These are phyloP conservation scores for Orchesella cincta DNA, from an alignment of 1,140 invertebrate genomes.

Conservation along the genomic window DNA sequence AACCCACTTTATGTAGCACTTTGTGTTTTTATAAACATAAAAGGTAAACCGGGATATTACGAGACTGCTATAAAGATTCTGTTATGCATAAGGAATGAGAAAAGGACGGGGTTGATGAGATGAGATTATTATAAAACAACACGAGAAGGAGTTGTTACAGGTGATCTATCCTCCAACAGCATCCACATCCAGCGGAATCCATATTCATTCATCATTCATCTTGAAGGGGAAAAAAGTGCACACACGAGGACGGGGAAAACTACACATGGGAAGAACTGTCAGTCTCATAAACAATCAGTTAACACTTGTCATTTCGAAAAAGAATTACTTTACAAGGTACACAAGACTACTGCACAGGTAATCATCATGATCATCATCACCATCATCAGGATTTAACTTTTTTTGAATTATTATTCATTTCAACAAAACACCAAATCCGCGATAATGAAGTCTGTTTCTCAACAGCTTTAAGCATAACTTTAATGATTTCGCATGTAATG, in stretches of 20 bases:
- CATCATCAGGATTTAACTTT: no score
- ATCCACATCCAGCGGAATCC: no score
- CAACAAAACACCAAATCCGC: neutral
- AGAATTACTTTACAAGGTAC: neutral
- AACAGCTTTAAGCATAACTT: neutral
- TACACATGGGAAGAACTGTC: conserved; percentile 7
- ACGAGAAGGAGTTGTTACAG: neutral
- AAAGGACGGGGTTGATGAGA: neutral
- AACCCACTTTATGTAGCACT: no score
- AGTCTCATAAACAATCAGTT: conserved; percentile 27
- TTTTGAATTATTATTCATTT: neutral
- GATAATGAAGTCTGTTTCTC: conserved; percentile 25
- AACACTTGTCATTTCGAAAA: conserved; percentile 26
- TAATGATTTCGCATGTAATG: neutral
- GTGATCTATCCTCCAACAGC: neutral
- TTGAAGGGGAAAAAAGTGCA: neutral
- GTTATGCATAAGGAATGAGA: conserved; percentile 14
- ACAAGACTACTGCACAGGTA: neutral
- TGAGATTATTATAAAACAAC: neutral
- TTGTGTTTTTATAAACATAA: no score
- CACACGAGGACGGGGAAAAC: neutral
- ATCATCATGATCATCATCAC: neutral
- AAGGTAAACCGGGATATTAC: no score
- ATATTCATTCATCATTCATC: no score
- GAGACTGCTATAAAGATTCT: no score